Base-by-base conservation (phyloP, 2,797 vertebrate genomes). In the Eupleurogrammus muticus region DNA sequence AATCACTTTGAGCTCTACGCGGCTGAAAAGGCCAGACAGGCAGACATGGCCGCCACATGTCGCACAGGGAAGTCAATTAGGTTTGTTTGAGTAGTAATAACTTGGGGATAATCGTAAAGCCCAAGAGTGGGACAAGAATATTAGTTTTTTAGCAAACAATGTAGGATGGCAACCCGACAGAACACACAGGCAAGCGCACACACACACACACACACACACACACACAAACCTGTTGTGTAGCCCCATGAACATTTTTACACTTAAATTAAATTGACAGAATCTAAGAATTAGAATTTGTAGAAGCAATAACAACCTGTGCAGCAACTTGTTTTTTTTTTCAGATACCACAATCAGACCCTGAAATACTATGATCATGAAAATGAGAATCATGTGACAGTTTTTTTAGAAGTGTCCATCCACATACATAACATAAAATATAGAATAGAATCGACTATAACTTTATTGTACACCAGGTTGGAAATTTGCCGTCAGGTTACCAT, bases 1-100 rank as follows among this genome's bases (percentile, higher is more conserved):
- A 58, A 36, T 44, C 10, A 38, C 24, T 16, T 9, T 64, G 47
- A 65, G 9, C 16, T 56, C 52, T 53, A 46, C 28, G 13, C 28
- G 38, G 11, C 28, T 50, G 62, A 66, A 13, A 68, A 11, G 63
- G 40, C 9, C 19, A 60, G 42, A 55, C n/a, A n/a, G 8, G 16
- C 14, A 32, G 24, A 51, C 20, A 50, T 14, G n/a, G 2, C 5
- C 48, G 0, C 46, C 46, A 47, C 5, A 16, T 0, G 5, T 46
- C 40, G 61, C 47, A n/a, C 20, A 48, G 56, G 57, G 63, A 81
- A 79, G 38, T 20, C 54, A 87, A 85, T 93, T 86, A 87, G 32
- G 70, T 89, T 79, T 92, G 87, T 91, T 90, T 89, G 79, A 60
- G 28, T 21, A 66, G 77, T 38, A 72, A 80, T 87, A 56, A 69